Evolutionary conservation across 2,888 invertebrate genomes (phyloP).

Genomic region (Zhuqinia jingwanae): DNA sequence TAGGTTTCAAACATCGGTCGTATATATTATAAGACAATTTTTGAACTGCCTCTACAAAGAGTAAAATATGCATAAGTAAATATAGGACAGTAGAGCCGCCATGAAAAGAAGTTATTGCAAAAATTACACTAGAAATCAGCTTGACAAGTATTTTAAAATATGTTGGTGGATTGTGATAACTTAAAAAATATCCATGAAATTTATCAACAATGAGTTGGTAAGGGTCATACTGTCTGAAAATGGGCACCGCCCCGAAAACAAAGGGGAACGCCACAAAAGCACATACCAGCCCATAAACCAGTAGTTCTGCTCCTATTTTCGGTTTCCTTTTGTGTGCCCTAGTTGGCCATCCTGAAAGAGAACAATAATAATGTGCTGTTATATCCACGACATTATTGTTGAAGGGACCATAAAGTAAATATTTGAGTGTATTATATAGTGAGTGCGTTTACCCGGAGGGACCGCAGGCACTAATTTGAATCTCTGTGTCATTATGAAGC

Average conservation of each 20-base stretch:
- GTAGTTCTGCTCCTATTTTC: background rate
- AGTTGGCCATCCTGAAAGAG: constrained; percentile 6
- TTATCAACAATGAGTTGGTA: background rate
- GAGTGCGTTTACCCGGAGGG: background rate
- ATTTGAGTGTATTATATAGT: background rate
- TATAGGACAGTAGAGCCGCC: background rate
- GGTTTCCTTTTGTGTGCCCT: background rate
- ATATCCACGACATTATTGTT: too few relatives aligned
- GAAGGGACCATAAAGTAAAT: too few relatives aligned
- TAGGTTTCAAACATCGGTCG: background rate
- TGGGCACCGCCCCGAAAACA: background rate
- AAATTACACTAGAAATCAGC: background rate
- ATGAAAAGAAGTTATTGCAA: background rate
- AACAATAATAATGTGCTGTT: too few relatives aligned
- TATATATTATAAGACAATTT: background rate
- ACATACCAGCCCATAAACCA: background rate
- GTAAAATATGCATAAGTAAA: background rate
- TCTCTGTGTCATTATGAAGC: background rate
- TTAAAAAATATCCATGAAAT: background rate
- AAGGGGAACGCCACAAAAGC: background rate
- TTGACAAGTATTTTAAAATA: background rate
- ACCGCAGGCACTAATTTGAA: background rate
- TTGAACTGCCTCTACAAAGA: background rate
- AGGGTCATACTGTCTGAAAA: background rate
- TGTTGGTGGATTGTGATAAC: background rate